These are phyloP conservation scores for Syrmaticus mikado DNA, from an alignment of 2,113 vertebrate genomes.

Conservation along the genomic window DNA sequence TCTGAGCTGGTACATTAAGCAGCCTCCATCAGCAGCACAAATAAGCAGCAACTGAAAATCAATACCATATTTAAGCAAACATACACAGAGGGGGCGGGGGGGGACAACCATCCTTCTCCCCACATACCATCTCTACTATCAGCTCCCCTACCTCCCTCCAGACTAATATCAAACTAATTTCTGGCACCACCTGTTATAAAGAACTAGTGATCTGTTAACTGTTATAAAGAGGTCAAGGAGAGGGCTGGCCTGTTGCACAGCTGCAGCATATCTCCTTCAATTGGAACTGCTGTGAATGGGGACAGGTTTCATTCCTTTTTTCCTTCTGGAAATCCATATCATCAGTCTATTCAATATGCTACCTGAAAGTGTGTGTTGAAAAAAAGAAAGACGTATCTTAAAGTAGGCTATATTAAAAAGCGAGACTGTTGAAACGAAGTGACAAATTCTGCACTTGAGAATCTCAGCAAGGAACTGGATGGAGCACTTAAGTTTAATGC, in stretches of 20 bases:
- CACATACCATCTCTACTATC: not conserved
- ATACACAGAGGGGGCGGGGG: fast-evolving
- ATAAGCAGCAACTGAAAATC: not conserved
- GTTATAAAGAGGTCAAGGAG: not conserved
- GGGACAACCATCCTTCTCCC: too few relatives aligned
- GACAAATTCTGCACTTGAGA: not conserved
- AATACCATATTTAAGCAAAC: not conserved
- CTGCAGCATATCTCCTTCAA: not conserved
- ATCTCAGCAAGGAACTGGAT: not conserved
- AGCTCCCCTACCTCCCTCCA: not conserved
- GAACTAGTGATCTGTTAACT: not conserved
- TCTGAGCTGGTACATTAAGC: not conserved
- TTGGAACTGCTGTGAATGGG: not conserved
- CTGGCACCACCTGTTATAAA: not conserved
- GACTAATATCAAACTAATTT: not conserved
- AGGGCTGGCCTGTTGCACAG: not conserved
- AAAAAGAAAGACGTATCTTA: not conserved
- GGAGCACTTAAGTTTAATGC: not conserved
- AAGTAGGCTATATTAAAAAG: not conserved
- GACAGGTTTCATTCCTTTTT: not conserved
- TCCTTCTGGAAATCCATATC: not conserved
- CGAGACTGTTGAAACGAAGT: not conserved
- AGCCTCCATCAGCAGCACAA: not conserved
- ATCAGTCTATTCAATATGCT: not conserved
- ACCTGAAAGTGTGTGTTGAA: fast-evolving